A percentile compares a stretch with the other conserved stretches of the same genome.
phyloP scores from a whole-genome alignment of 2,797 vertebrate species.

The Tarsius wallacei region DNA sequence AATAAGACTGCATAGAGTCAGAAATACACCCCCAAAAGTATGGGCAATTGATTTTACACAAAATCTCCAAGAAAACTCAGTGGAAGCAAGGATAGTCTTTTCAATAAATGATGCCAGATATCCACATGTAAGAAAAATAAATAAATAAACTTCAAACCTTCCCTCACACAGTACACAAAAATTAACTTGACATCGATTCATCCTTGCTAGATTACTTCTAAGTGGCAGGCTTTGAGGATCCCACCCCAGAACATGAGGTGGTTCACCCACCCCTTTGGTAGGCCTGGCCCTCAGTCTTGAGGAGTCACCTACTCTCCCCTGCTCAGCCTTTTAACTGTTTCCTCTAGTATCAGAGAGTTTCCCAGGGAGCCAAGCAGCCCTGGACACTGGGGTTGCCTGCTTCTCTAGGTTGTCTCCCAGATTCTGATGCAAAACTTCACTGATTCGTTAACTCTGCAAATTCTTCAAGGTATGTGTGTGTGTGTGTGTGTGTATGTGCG shows the following conservation, averaged over 20 bases:
- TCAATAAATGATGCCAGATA: not conserved
- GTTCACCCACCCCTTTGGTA: not conserved
- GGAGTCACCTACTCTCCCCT: too few species aligned
- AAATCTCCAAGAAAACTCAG: not conserved
- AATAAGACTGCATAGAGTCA: fast-evolving
- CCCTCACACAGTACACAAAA: not conserved
- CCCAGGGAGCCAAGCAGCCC: not conserved
- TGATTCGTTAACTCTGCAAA: not conserved
- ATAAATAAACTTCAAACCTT: not conserved
- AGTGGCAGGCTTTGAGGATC: not conserved
- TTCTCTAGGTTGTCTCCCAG: fast-evolving
- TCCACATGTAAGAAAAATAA: not conserved
- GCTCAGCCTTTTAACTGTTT: not conserved
- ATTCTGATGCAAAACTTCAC: too few species aligned
- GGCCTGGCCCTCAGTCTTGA: not conserved
- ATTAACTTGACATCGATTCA: not conserved
- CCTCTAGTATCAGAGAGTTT: not conserved
- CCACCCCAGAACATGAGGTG: fast-evolving
- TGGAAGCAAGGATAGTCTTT: not conserved
- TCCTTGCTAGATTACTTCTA: too few species aligned
- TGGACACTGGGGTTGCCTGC: not conserved
- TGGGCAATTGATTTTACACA: fast-evolving
- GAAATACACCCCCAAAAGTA: fast-evolving
- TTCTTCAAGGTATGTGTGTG: too few species aligned
- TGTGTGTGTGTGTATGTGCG: not conserved